These are phyloP conservation scores for Ploceus nigricollis DNA, from an alignment of 2,113 vertebrate genomes.

Conservation along the genomic window DNA sequence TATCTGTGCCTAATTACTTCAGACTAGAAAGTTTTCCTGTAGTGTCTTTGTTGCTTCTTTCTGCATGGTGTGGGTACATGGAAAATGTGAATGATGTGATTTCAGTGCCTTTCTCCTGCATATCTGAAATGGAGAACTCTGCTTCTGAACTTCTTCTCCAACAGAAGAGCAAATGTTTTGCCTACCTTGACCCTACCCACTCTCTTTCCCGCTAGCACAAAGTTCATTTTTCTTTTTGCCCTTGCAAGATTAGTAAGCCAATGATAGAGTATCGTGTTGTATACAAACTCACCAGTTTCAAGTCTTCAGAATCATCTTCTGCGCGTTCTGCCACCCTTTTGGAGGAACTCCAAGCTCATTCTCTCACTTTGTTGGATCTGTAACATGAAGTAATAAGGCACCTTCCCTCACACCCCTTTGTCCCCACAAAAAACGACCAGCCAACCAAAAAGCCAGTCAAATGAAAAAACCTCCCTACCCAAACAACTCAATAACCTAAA, in stretches of 20 bases:
- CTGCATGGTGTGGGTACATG: background rate
- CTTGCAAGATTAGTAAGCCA: background rate
- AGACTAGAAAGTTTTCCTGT: background rate
- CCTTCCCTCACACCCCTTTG: background rate
- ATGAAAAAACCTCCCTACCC: background rate
- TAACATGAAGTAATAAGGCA: background rate
- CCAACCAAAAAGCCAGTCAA: background rate
- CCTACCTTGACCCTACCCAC: background rate
- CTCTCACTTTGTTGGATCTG: background rate
- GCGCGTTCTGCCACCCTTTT: accelerated
- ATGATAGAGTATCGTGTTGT: accelerated
- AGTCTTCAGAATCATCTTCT: background rate
- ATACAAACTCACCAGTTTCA: background rate
- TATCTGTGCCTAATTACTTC: background rate
- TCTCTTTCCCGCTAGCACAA: background rate
- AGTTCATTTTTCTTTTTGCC: background rate
- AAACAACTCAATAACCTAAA: background rate
- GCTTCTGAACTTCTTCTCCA: background rate
- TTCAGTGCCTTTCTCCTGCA: background rate
- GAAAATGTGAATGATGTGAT: accelerated
- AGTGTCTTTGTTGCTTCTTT: background rate
- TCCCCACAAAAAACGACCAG: background rate
- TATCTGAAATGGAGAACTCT: background rate
- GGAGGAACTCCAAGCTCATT: background rate
- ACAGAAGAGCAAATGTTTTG: background rate